These are phyloP conservation scores for Anthopleura sola DNA, from an alignment of 64 coral and sea anemone genomes.

Conservation along the genomic window DNA sequence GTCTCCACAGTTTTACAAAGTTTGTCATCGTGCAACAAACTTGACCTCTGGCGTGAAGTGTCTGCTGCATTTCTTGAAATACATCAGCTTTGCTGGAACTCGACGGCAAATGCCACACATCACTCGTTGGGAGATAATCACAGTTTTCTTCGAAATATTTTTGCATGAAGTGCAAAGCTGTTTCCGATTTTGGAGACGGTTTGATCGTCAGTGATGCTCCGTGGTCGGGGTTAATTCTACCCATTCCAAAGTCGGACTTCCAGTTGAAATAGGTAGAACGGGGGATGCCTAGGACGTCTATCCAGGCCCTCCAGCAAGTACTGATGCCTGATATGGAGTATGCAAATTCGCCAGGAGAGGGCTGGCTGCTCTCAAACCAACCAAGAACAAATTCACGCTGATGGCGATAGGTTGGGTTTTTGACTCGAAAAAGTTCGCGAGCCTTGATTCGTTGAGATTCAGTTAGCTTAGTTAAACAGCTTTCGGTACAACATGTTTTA, in stretches of 20 bases:
- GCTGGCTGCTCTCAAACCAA: slow-evolving; percentile 24
- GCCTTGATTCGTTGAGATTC: neutral
- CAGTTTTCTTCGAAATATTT: slow-evolving; percentile 40
- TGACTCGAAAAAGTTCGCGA: neutral
- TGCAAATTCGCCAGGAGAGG: too few relatives aligned
- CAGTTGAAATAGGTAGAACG: slow-evolving; percentile 2
- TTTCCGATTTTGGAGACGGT: neutral
- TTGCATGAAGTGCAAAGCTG: neutral
- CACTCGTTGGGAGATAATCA: slow-evolving; percentile 14
- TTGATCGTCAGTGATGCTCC: neutral
- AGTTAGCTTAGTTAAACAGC: neutral
- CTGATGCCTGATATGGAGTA: too few relatives aligned
- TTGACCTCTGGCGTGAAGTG: neutral
- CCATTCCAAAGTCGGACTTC: slow-evolving; percentile 7
- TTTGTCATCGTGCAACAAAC: neutral
- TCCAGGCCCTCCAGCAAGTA: too few relatives aligned
- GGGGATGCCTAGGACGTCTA: neutral
- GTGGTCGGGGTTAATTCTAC: neutral
- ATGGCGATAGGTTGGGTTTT: neutral
- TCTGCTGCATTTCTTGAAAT: neutral
- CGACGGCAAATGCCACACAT: slow-evolving; percentile 7
- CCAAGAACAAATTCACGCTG: slow-evolving; percentile 10
- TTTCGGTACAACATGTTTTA: slow-evolving; percentile 12
- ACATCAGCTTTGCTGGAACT: neutral
- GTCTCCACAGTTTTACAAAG: slow-evolving; percentile 13